Base-by-base conservation (phyloP, 1,140 invertebrate genomes). In the Augochlora pura region DNA sequence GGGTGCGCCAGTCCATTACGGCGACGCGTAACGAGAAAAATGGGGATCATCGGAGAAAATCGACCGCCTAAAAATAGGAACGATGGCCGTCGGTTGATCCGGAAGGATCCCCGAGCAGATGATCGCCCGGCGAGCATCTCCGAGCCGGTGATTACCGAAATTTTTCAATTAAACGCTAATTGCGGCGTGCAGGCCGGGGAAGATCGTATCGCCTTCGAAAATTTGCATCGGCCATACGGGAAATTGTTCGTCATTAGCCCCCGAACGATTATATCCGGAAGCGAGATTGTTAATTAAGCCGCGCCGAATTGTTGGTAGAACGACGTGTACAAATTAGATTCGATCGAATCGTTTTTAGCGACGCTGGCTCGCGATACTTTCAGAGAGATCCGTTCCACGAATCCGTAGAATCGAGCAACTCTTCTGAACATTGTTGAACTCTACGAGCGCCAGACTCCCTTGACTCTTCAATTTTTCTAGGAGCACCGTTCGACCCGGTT, bases 81-180 rank as follows among this genome's bases (percentile, higher is more conserved):
- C 9, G 16, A 25, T 52, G 38, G 39, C n/a, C n/a, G n/a, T n/a
- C n/a, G n/a, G n/a, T n/a, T n/a, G n/a, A n/a, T n/a, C 77, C n/a
- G 42, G 32, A 52, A 32, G 57, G 14, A 46, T 68, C 52, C 32
- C 16, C 52, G 27, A 23, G 18, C 23, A 27, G n/a, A 27, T 38
- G 16, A 57, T 59, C 14, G 12, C 16, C 21, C 57, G 27, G 65
- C 32, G 52, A 38, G n/a, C 27, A 66, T 81, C 68, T 62, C 18
- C 16, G 9, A 14, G 21, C 21, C 23, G 39, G 7, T 49, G 60
- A 69, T 81, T 72, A 71, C 10, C 21, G 38, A 25, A n/a, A 80
- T 63, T 67, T 80, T 83, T 84, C 57, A 80, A 80, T 85, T 80
- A 83, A 63, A 83, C 49, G 57, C 49, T 72, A 83, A 84, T 75